Conservation (phyloP, 2,888 invertebrate species). For the Drosophila emarginata region DNA sequence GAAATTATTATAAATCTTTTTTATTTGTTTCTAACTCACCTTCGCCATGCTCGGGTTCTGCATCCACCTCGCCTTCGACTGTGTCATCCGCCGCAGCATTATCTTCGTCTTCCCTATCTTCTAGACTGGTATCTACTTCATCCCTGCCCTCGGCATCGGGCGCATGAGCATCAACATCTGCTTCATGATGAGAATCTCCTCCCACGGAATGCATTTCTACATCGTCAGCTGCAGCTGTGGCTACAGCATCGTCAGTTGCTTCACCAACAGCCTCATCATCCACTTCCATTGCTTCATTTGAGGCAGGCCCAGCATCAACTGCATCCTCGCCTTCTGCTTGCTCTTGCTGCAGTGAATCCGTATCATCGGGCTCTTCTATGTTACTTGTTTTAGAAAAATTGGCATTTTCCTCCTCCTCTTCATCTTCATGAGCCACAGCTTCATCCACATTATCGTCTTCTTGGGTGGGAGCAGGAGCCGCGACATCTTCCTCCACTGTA, state of each 20-base stretch:
- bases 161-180: slow-evolving; percentile 31
- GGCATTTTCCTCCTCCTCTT: slow-evolving; percentile 19
- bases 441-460: slow-evolving; percentile 23
- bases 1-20: neutral
- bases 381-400: slow-evolving; percentile 34
- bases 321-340: slow-evolving; percentile 74
- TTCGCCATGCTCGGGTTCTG: slow-evolving; percentile 62
- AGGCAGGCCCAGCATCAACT: slow-evolving; percentile 64
- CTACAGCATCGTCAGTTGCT: slow-evolving; percentile 12
- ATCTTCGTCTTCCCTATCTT: slow-evolving; percentile 37
- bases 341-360: slow-evolving; percentile 49
- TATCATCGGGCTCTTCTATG: slow-evolving; percentile 43
- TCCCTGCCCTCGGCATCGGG: slow-evolving; percentile 44
- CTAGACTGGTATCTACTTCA: slow-evolving; percentile 57
- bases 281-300: slow-evolving; percentile 55
- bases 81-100: slow-evolving; percentile 26
- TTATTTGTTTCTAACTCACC: slow-evolving; percentile 47
- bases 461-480: slow-evolving; percentile 5
- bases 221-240: slow-evolving; percentile 54
- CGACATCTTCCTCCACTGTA: slow-evolving; percentile 3
- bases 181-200: slow-evolving; percentile 42
- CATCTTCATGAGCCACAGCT: slow-evolving; percentile 13
- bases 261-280: slow-evolving; percentile 50
- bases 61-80: slow-evolving; percentile 42
- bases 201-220: slow-evolving; percentile 65